A percentile compares a stretch with the other conserved stretches of the same genome.
phyloP scores from a whole-genome alignment of 2,888 invertebrate genomes.

The Idaea dimidiata region DNA sequence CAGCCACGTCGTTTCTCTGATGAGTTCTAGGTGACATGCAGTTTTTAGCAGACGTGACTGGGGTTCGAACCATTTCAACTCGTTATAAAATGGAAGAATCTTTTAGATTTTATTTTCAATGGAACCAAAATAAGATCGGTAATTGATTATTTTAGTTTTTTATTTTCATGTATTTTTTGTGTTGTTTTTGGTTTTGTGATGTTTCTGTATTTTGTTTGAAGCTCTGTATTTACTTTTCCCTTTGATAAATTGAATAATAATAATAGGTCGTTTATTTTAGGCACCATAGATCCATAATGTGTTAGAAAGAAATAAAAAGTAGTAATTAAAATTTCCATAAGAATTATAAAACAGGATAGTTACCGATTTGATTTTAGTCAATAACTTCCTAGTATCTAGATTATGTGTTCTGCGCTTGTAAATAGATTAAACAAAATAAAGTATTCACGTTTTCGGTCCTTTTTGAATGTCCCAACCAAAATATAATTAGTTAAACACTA shows the following conservation, averaged over 20 bases:
- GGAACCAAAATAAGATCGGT: neutral
- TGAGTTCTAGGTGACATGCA: neutral
- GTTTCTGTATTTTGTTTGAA: no score
- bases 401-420: neutral
- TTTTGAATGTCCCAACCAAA: neutral
- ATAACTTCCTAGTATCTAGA: neutral
- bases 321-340: no score
- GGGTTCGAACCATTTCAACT: neutral
- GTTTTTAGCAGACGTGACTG: neutral
- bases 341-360: no score
- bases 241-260: no score
- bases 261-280: no score
- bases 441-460: neutral
- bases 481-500: neutral
- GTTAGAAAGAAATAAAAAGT: no score
- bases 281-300: no score
- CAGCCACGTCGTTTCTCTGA: neutral
- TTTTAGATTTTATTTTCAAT: neutral
- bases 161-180: no score
- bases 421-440: neutral
- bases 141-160: no score
- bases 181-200: no score
- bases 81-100: neutral
- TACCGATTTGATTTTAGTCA: no score
- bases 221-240: no score